A percentile compares a stretch with the other conserved stretches of the same genome.
phyloP scores from a whole-genome alignment of 1,140 invertebrate genomes.

The Zaprionus kolodkinae region DNA sequence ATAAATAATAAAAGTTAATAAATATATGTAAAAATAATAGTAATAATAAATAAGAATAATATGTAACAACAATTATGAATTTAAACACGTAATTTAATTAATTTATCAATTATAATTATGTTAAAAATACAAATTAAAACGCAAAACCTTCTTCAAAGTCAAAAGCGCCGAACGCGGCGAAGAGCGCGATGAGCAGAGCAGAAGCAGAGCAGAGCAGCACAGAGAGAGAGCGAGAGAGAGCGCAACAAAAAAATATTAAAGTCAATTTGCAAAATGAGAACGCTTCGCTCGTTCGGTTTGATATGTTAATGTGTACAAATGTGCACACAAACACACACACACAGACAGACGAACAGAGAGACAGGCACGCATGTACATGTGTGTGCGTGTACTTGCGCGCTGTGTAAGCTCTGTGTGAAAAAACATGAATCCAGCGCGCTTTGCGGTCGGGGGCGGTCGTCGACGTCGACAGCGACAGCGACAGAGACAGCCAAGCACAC shows the following conservation, averaged over 20 bases:
- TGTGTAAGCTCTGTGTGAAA: conserved; percentile 81
- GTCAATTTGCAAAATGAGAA: conserved; percentile 82
- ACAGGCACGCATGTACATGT: no score
- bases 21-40: conserved; percentile 1
- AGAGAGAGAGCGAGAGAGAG: conserved; percentile 16
- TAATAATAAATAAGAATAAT: neutral
- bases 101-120: conserved; percentile 53
- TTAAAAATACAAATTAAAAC: conserved; percentile 62
- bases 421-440: conserved; percentile 79
- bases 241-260: conserved; percentile 66
- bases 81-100: conserved; percentile 16
- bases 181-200: neutral
- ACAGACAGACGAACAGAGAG: neutral
- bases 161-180: conserved; percentile 40
- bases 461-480: conserved; percentile 20
- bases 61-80: neutral
- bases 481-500: conserved; percentile 41
- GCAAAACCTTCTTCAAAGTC: conserved; percentile 55
- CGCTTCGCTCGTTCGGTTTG: conserved; percentile 66
- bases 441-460: conserved; percentile 61
- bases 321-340: conserved; percentile 18
- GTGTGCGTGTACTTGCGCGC: conserved; percentile 30
- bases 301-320: conserved; percentile 76
- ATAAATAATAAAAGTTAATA: neutral
- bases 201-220: conserved; percentile 14